phyloP scores from a whole-genome alignment of 1,140 invertebrate genomes.

The Diabrotica virgifera region DNA sequence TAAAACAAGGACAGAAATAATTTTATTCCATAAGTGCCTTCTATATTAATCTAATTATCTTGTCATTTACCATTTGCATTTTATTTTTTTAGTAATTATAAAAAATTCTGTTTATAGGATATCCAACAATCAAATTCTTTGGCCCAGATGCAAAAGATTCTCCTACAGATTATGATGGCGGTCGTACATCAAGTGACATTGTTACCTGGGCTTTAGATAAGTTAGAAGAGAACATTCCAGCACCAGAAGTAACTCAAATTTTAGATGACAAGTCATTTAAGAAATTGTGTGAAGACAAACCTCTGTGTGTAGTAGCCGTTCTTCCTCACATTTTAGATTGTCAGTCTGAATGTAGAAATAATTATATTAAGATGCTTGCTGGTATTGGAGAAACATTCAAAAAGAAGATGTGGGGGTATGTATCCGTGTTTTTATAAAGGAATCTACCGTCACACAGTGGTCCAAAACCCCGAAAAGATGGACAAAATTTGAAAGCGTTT shows the following conservation, averaged over 20 bases:
- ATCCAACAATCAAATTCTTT: conserved; percentile 98
- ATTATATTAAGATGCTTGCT: conserved; percentile 76
- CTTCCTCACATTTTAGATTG: conserved; percentile 98
- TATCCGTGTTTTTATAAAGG: background rate
- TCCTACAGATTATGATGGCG: conserved; percentile 81
- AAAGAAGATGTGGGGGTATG: conserved; percentile 91
- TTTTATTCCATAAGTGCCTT: no score
- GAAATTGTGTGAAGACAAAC: conserved; percentile 76
- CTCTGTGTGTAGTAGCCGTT: conserved; percentile 90
- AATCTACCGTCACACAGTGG: background rate
- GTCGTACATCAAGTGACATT: conserved; percentile 88
- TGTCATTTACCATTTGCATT: background rate
- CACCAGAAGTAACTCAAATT: conserved; percentile 84
- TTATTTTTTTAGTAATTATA: background rate
- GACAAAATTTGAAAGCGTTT: no score
- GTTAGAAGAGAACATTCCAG: conserved; percentile 77
- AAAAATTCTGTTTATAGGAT: conserved; percentile 52
- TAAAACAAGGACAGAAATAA: no score
- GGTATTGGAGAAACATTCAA: conserved; percentile 89
- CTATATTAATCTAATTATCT: no score
- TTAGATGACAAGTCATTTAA: conserved; percentile 63
- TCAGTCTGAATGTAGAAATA: conserved; percentile 89
- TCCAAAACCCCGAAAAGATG: no score
- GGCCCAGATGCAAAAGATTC: conserved; percentile 75
- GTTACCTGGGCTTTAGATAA: conserved; percentile 88